phyloP scores from a whole-genome alignment of 2,797 vertebrate species.

The Hippoglossus hippoglossus region DNA sequence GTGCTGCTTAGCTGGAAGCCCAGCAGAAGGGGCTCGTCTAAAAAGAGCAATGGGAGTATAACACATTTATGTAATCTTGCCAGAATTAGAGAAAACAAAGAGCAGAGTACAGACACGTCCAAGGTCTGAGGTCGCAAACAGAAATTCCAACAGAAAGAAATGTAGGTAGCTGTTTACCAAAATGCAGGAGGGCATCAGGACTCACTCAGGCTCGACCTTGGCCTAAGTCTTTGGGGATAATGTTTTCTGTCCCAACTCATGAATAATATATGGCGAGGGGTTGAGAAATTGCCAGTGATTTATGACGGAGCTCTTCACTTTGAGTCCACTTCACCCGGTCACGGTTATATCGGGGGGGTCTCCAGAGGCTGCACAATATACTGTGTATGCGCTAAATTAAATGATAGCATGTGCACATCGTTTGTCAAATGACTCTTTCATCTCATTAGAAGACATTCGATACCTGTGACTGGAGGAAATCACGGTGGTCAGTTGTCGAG shows the following conservation, averaged over 20 bases:
- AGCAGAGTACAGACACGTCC: conserved; percentile 16
- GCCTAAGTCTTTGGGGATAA: conserved; percentile 46
- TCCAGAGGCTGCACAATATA: conserved; percentile 7
- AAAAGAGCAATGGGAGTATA: conserved; percentile 31
- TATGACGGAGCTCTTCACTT: conserved; percentile 31
- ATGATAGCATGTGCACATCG: neutral
- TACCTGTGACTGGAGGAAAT: neutral
- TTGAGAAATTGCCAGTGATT: conserved; percentile 58
- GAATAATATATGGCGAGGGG: conserved; percentile 64
- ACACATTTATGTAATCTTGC: conserved; percentile 29
- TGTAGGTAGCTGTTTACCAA: conserved; percentile 57
- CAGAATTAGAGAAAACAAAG: conserved; percentile 30
- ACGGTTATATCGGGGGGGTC: neutral
- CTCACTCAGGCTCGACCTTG: conserved; percentile 46
- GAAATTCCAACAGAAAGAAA: conserved; percentile 22
- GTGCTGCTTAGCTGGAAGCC: conserved; percentile 35
- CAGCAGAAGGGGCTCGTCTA: conserved; percentile 14
- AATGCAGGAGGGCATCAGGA: conserved; percentile 32
- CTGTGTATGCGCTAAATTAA: neutral
- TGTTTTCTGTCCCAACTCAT: conserved; percentile 40
- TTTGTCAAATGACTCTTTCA: neutral
- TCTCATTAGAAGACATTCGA: neutral
- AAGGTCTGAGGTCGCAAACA: conserved; percentile 39
- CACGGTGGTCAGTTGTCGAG: neutral
- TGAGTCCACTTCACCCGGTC: neutral